These are phyloP conservation scores for Crotalus viridis DNA, from an alignment of 2,113 vertebrate species.

Conservation along the genomic window DNA sequence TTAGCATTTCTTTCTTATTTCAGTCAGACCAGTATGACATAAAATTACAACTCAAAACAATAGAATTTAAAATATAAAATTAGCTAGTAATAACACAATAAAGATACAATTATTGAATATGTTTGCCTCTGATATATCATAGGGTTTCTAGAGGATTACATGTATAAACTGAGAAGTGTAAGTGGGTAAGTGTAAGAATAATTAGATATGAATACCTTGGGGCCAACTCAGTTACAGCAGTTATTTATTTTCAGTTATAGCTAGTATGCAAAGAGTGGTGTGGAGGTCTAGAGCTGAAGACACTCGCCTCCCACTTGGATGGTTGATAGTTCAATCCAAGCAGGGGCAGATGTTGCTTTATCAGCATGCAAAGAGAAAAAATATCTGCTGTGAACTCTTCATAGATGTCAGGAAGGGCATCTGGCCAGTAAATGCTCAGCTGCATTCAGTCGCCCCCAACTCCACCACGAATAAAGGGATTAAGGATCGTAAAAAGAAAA, in stretches of 20 bases:
- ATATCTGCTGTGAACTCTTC: neutral
- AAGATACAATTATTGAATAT: neutral
- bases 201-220: neutral
- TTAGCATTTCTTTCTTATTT: neutral
- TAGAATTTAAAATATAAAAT: neutral
- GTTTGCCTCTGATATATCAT: neutral
- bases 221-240: neutral
- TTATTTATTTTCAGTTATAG: neutral
- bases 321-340: neutral
- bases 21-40: neutral
- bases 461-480: neutral
- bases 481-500: neutral
- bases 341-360: neutral
- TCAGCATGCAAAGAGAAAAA: neutral
- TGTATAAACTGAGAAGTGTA: neutral
- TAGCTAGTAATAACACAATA: neutral
- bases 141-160: neutral
- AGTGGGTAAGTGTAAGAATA: neutral
- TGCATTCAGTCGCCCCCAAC: neutral
- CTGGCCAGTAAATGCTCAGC: neutral
- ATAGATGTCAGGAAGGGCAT: neutral
- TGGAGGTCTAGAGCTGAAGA: neutral
- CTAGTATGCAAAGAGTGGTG: neutral
- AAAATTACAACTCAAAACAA: neutral
- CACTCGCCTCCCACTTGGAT: neutral